Evolutionary conservation across 64 coral and sea anemone species (phyloP).

Genomic region (Platygyra sinensis): DNA sequence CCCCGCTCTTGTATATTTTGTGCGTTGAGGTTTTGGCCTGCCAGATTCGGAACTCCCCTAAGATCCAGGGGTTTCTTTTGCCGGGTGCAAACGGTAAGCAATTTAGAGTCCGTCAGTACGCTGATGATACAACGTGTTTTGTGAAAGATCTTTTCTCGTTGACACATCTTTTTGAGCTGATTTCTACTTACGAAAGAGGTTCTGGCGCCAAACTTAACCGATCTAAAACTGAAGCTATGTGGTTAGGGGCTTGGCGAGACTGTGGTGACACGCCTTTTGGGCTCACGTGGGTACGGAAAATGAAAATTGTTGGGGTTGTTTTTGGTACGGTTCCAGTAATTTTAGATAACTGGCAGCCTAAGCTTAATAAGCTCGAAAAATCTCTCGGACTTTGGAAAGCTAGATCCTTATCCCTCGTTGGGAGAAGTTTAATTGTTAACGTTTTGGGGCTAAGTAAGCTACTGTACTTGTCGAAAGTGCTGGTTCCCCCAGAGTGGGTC

Average conservation of each 20-base stretch:
- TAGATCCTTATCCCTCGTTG: neutral
- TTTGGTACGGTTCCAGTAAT: neutral
- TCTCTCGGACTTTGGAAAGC: neutral
- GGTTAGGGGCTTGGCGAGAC: neutral
- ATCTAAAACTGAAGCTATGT: neutral
- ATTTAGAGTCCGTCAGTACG: neutral
- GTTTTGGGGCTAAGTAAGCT: neutral
- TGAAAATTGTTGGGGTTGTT: conserved; percentile 8
- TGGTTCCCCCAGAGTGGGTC: neutral
- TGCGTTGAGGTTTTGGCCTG: no score
- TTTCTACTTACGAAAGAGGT: neutral
- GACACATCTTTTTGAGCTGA: neutral
- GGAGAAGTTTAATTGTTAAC: neutral
- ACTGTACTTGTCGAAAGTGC: neutral
- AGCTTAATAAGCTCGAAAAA: neutral
- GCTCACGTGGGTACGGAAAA: neutral
- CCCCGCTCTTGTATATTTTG: no score
- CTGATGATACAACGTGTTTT: neutral
- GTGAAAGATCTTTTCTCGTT: no score
- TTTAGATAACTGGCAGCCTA: neutral
- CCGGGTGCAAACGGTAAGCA: no score
- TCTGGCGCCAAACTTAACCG: neutral
- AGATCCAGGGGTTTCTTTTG: no score
- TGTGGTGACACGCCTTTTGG: neutral
- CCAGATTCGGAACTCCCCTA: no score